Base-by-base conservation (phyloP, 2,888 invertebrate genomes). In the Kryphioiulus occultus region DNA sequence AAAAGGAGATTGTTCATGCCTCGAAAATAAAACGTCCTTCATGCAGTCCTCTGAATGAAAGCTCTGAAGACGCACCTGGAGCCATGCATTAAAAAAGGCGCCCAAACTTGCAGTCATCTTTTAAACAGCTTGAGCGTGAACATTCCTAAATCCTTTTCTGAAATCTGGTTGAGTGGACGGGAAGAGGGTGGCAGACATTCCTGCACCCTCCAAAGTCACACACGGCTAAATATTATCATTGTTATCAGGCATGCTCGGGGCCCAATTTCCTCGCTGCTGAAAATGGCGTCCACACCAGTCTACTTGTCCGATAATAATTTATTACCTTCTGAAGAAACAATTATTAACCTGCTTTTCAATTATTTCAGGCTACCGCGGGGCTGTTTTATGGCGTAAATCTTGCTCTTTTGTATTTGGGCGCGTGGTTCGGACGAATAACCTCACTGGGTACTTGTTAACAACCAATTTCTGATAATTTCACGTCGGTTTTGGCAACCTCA, bases 141-240 rank as follows among this genome's bases (percentile, higher is more conserved):
- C 68, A 68, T 68, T 68, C 68, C 68, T 68, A 68, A 68, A 68
- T 26, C 68, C 68, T 26, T 68, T 68, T 68, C 68, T 68, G n/a
- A 5, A 68, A n/a, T 68, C 26, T 26, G 68, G 10, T 26, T 26
- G 9, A 68, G 26, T 22, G 22, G 68, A 26, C 26, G 68, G 9
- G 22, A 68, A 68, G 22, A 26, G 68, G 68, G 22, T 26, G 22
- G 68, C 26, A 26, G 10, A 12, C 68, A 26, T 68, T 68, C 68
- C 68, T 68, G 68, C 68, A 68, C 68, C 26, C 68, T 26, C 68
- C 68, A 10, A 68, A 68, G 68, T 68, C 68, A 68, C 68, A 68
- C 68, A 22, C 68, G 68, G 68, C 26, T 68, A 68, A 68, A 68
- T 68, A n/a, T 68, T 68, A 68, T 26, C n/a, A 68, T 68, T 68